phyloP scores from a whole-genome alignment of 92 coral and sea anemone genomes.

The Actinostola sp. region DNA sequence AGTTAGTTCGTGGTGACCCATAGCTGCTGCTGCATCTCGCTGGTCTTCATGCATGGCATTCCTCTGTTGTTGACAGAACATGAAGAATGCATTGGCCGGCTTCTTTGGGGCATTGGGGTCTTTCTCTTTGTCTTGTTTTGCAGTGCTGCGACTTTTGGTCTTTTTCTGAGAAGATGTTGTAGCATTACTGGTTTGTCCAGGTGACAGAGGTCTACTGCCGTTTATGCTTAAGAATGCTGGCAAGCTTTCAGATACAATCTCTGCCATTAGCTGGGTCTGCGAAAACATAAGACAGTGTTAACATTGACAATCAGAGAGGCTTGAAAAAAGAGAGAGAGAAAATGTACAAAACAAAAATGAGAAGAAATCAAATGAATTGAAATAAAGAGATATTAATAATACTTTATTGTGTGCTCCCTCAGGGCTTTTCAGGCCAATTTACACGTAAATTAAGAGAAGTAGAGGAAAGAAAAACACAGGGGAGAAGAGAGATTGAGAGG shows the following conservation, averaged over 20 bases:
- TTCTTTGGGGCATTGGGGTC: conserved; percentile 99
- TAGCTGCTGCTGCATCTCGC: conserved; percentile 74
- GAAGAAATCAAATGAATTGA: too few species aligned
- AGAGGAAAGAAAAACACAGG: neutral
- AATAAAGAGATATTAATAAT: too few species aligned
- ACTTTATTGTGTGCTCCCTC: too few species aligned
- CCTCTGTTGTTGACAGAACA: conserved; percentile 96
- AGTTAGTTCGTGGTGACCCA: conserved; percentile 97
- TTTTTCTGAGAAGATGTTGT: conserved; percentile 63
- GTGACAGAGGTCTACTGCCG: conserved; percentile 52
- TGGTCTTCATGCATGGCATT: conserved; percentile 93
- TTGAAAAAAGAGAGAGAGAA: too few species aligned
- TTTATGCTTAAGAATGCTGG: conserved; percentile 51
- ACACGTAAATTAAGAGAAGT: too few species aligned
- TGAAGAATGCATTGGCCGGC: conserved; percentile 98
- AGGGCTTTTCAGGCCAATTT: too few species aligned
- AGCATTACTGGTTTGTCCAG: conserved; percentile 60
- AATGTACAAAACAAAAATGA: too few species aligned
- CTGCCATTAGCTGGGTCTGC: conserved; percentile 71
- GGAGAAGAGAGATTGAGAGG: too few species aligned
- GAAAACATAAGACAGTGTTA: neutral
- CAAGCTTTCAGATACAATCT: conserved; percentile 59
- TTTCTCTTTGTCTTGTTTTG: conserved; percentile 83
- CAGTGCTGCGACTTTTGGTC: conserved; percentile 59
- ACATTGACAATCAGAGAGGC: neutral